Evolutionary conservation across 2,113 vertebrate species (phyloP), one percentile per base, ranked within the genome.

Genomic region (Trichomycterus rosablanca): DNA sequence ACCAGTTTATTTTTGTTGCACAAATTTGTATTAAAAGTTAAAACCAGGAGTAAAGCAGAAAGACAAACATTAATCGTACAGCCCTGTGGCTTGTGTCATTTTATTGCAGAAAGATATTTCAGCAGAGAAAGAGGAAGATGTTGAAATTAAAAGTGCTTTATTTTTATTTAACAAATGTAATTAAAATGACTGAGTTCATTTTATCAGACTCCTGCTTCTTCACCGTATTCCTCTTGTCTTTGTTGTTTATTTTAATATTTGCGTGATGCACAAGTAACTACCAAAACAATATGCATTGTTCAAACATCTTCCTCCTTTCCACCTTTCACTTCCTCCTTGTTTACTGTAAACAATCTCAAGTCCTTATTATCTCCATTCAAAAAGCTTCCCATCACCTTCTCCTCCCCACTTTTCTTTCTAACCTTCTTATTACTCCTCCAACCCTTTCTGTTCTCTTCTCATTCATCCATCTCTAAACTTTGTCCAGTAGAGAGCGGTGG

Each of bases 401-500:
- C 50, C 53, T n/a, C 52, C 58, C 9, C 39, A 20, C 68, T 74
- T 65, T 39, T 74, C 71, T 66, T 53, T 78, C 66, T 70, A 48
- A 76, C 72, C 70, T 58, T 15, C 54, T 43, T 67, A 50, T 48
- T 24, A 15, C 54, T 16, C 43, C n/a, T 56, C 5, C 14, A 35
- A 43, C 24, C 48, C 34, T 46, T 2, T 37, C n/a, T 68, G 23
- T 50, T 64, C 76, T 76, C 72, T 81, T 71, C 23, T 16, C 72
- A 60, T 9, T 62, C 44, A 26, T 65, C 24, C 12, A 45, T 58
- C 24, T 56, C 80, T 95, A 95, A 78, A 94, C 92, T 79, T 93
- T 93, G 82, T 94, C 91, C 81, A 94, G 87, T 74, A 94, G 86
- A 18, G 93, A 94, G 51, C 93, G 91, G 82, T 95, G 88, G 81